Base-by-base conservation (phyloP, 37 sponge, comb jelly and placozoan species). In the Halisarca cf. caerulea region DNA sequence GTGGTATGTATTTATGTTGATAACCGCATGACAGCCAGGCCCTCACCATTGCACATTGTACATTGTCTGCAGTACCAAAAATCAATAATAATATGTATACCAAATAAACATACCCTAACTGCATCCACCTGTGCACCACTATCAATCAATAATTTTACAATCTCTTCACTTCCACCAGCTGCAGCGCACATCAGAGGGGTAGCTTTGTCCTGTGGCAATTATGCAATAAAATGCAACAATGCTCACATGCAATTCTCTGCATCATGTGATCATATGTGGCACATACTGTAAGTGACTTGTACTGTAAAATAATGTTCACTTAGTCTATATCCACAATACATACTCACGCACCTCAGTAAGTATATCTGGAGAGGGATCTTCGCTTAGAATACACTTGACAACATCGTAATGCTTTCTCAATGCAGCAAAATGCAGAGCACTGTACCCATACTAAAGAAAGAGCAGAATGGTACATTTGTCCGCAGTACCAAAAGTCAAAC, bases 121-220 rank as follows among this genome's bases (percentile, higher is more conserved):
- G 69, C 69, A 28, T 68, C 69, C 69, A 68, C 69, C 28, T 68
- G 34, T 34, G 69, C 69, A 8, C 35, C 69, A 7, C 35, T 68
- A 2, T 8, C 69, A 68, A 68, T 28, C 27, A 68, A 4, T 32
- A 34, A 27, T 34, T 27, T 34, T 17, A 34, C 69, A 68, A 68
- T 68, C 2, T 68, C 69, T 18, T n/a, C 35, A 68, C 69, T 68
- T 34, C 69, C 69, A 68, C 69, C 28, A 4, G 69, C 69, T 30
- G 69, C 69, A 2, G 69, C 69, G 28, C 69, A 68, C 69, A 68
- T 68, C 4, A 68, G 69, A 17, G 69, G 69, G 17, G 69, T 68
- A 6, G 35, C 69, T 3, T 68, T 68, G 2, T 68, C 69, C 69
- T 68, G 34, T 28, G 3, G 1, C 33, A 34, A 32, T 34, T 32